These are phyloP conservation scores for Eubucco bourcierii DNA, from an alignment of 2,113 vertebrate species.

Conservation along the genomic window DNA sequence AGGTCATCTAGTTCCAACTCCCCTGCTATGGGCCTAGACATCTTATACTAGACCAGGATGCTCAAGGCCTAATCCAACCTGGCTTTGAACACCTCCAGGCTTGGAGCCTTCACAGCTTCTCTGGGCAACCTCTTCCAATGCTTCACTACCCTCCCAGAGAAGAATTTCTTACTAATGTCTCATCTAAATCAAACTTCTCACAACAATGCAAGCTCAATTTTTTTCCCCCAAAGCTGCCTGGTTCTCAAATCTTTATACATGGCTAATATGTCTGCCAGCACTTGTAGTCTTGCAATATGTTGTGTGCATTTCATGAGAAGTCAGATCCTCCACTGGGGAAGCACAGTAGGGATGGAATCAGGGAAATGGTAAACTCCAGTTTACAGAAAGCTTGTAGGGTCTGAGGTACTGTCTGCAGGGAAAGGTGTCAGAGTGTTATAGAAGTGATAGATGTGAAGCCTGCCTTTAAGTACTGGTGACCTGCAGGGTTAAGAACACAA, in stretches of 20 bases:
- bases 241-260: background rate
- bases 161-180: too few species aligned
- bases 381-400: background rate
- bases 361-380: background rate
- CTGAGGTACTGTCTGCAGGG: background rate
- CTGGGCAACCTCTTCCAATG: too few species aligned
- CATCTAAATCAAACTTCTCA: too few species aligned
- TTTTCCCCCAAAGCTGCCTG: too few species aligned
- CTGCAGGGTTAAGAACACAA: background rate
- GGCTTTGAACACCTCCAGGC: too few species aligned
- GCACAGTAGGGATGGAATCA: background rate
- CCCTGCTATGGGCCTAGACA: too few species aligned
- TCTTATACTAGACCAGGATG: too few species aligned
- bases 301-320: rapidly evolving
- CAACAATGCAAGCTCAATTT: too few species aligned
- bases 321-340: background rate
- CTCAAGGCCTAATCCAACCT: too few species aligned
- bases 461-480: background rate
- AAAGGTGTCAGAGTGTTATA: background rate
- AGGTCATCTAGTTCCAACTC: too few species aligned
- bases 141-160: too few species aligned
- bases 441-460: background rate
- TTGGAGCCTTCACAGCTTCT: too few species aligned
- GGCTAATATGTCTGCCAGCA: rapidly evolving
- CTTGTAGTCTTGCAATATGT: background rate